Base-by-base conservation (phyloP, 2,113 vertebrate genomes). In the Labeo rohita region DNA sequence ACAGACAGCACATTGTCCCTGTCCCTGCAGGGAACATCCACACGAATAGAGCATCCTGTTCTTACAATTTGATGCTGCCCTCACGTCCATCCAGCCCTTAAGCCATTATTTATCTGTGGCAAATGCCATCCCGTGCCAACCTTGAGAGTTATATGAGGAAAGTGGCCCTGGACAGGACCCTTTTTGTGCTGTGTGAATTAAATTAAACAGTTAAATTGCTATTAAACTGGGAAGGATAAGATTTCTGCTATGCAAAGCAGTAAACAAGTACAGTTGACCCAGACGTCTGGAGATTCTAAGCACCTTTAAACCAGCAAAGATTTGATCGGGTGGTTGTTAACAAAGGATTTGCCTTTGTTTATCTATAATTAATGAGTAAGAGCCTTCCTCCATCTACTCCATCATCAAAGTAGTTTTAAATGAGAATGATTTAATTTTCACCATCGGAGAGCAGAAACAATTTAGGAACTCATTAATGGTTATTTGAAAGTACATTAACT, bases 401-500 rank as follows among this genome's bases (percentile, higher is more conserved):
- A 34, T 52, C 74, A 76, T 83, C 23, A 45, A 61, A 73, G 72
- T 23, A 50, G 54, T 54, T 52, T 52, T 82, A 43, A 79, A 43
- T 34, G 21, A 82, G 10, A 47, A 50, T 21, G 59, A 85, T 87
- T 87, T 83, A 52, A 89, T 85, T 85, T 87, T 77, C 72, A 39
- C 8, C 47, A 87, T 52, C 59, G 4, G 36, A 87, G 76, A 85
- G 59, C 66, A 79, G 74, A 83, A 83, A 87, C 75, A 83, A 65
- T 88, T 77, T 85, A 88, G 50, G 28, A 82, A 52, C 80, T 85
- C 63, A 74, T 87, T 87, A 85, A 82, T 61, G 65, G 70, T 12
- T 81, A 50, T 82, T 73, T 88, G 68, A 87, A 70, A 50, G 50
- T 28, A 52, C 54, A 88, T 87, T 78, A 88, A 90, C 6, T 54